Percentiles rank a stretch among this genome's conserved stretches.
Evolutionary conservation across 2,797 vertebrate species (phyloP).

Genomic region (Urophycis tenuis): DNA sequence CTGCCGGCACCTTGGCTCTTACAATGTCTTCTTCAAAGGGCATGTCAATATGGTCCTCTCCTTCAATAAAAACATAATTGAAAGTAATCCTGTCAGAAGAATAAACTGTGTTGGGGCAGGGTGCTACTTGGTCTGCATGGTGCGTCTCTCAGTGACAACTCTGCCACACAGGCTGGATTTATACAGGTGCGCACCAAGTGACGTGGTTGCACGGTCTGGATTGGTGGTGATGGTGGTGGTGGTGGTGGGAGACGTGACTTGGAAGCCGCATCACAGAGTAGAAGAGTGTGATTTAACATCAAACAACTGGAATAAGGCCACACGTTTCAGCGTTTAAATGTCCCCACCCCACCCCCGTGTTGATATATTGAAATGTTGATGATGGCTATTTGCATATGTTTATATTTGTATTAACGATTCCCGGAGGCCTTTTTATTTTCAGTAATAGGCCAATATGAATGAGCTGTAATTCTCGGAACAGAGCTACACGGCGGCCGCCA

Average conservation of each 20-base stretch:
- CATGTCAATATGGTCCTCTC: conserved; percentile 22
- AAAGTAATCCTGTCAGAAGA: not conserved
- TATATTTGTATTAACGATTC: not conserved
- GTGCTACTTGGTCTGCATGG: not conserved
- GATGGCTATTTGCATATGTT: not conserved
- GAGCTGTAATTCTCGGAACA: not conserved
- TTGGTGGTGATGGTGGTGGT: conserved; percentile 55
- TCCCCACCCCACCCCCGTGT: not conserved
- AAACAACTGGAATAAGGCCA: not conserved
- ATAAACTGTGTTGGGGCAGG: not conserved
- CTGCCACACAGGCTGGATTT: conserved; percentile 43
- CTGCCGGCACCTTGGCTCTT: conserved; percentile 14
- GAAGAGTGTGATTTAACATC: not conserved
- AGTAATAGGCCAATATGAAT: not conserved
- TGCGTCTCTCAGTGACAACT: conserved; percentile 26
- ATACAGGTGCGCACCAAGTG: conserved; percentile 48
- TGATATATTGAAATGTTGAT: not conserved
- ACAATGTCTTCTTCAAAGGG: conserved; percentile 15
- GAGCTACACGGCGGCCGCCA: not conserved
- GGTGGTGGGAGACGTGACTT: not conserved
- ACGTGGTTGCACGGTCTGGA: conserved; percentile 41
- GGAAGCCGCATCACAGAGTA: not conserved
- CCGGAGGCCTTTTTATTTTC: not conserved
- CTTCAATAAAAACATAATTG: not conserved
- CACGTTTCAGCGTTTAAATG: no score